Evolutionary conservation across 2,113 vertebrate species (phyloP), one percentile per base, ranked within the genome.

Genomic region (Lamprotornis superbus): DNA sequence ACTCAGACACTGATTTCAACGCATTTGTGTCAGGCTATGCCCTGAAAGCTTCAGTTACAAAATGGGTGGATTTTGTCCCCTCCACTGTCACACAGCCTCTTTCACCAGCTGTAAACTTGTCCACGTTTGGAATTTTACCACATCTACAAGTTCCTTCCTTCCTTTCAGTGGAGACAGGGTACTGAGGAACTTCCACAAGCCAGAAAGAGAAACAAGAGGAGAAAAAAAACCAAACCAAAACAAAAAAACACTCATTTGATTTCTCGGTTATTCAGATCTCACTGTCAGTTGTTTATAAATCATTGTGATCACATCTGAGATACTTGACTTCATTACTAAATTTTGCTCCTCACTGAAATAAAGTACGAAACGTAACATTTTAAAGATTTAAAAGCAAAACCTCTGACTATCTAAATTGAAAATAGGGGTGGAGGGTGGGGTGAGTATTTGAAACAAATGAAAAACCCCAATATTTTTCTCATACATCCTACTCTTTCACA

Each of bases 341-440:
- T 67, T 67, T 82, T 88, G 2, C 5, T 50, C 17, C 21, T 70
- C 30, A 61, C 7, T 39, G 24, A 75, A 49, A 79, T 61, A 33
- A 74, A 77, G 33, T 25, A 37, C 0, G 0, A 11, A 77, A 27
- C 5, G 68, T 7, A 39, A 17, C 21, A 30, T 50, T 9, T 40
- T 18, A 31, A 44, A 79, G 35, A 10, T 40, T 42, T 55, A 60
- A 56, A 15, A 57, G 12, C 14, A 78, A 84, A 79, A 16, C 7
- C 4, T 68, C 37, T n/a, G 42, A 10, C 31, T 67, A 14, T 31
- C 10, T 79, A 49, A 71, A 85, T 31, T 5, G 53, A 88, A 85
- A 82, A n/a, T 8, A 16, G 7, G 3, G 3, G 2, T 49, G 31
- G 6, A 8, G 13, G 4, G 20, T 22, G 31, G 3, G 12, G 5